Evolutionary conservation across 2,797 vertebrate genomes (phyloP), one percentile per base, ranked within the genome.

Genomic region (Pteropus rufus): DNA sequence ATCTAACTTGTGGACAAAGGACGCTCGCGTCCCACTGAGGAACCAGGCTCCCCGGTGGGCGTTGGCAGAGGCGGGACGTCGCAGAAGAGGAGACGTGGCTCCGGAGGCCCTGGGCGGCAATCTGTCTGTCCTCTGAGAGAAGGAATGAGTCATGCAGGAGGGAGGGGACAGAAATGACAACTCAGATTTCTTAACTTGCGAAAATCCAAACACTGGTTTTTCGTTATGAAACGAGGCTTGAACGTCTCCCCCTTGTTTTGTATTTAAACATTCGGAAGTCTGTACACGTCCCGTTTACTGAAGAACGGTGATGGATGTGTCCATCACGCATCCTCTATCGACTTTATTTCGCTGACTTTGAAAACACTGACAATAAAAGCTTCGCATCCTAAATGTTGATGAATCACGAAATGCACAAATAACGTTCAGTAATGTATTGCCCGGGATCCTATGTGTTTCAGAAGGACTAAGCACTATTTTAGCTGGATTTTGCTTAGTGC

Each of bases 281-380:
- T 21, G 29, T 10, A n/a, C 2, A 39, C 36, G 36, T 62, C 86
- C 70, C 54, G 65, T 52, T 60, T 76, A 60, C 84, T 89, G 39
- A 91, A 83, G 92, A 75, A 31, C 89, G 52, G 65, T 65, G 86
- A 94, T 76, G 77, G 31, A 26, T 77, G 29, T n/a, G 67, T 73
- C 70, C 67, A 58, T 80, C 83, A 36, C 41, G 21, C 69, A 89
- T 0, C 46, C 4, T 18, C 15, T 0, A 85, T 91, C 90, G 94
- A 73, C 26, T 92, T 80, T 80, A 92, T 86, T 95, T 16, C 90
- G 75, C 91, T 91, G 72, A 23, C n/a, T 95, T 97, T 81, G 65
- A 94, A 67, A 62, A 44, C 12, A 58, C 31, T 89, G 54, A 88
- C 89, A 67, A 81, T 46, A 26, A 85, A 60, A 67, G 9, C 4